A percentile compares a stretch with the other conserved stretches of the same genome.
These are phyloP conservation scores for Drosophila setifemur DNA, from an alignment of 1,140 invertebrate genomes.

Conservation along the genomic window DNA sequence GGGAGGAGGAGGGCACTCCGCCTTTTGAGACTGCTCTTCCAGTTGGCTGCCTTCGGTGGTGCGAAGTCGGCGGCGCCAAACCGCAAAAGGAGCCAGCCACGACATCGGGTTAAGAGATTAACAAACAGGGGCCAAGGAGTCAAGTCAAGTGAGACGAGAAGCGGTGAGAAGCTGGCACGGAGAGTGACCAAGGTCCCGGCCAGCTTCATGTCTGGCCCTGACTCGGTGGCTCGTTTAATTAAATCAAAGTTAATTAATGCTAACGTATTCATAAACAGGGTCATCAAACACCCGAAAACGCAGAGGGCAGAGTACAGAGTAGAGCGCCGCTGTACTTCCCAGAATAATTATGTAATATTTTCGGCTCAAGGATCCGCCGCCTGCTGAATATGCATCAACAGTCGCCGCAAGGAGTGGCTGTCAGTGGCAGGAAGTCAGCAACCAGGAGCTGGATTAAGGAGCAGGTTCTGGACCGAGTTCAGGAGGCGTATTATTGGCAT, in stretches of 20 bases:
- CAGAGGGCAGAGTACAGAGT: background rate
- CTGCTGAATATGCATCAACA: conserved; percentile 69
- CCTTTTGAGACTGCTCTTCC: conserved; percentile 56
- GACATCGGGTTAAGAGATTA: conserved; percentile 73
- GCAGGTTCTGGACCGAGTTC: background rate
- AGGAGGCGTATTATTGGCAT: conserved; percentile 39
- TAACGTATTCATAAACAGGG: conserved; percentile 80
- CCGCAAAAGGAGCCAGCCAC: conserved; percentile 60
- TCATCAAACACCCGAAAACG: conserved; percentile 74
- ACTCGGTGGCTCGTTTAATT: conserved; percentile 64
- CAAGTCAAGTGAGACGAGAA: conserved; percentile 42
- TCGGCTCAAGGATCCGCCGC: conserved; percentile 29
- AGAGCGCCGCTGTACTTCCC: conserved; percentile 22
- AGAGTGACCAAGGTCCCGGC: conserved; percentile 56
- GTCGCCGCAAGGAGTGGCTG: conserved; percentile 37
- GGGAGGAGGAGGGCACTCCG: background rate
- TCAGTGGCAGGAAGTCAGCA: conserved; percentile 28
- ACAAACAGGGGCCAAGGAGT: conserved; percentile 27
- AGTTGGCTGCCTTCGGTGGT: conserved; percentile 59
- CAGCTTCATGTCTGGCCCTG: conserved; percentile 26
- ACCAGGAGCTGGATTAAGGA: background rate
- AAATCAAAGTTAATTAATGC: conserved; percentile 81
- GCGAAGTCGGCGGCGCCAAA: conserved; percentile 63
- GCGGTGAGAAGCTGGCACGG: conserved; percentile 19
- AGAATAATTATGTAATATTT: conserved; percentile 79